phyloP scores from a whole-genome alignment of 2,113 vertebrate species.

The Trichechus manatus region DNA sequence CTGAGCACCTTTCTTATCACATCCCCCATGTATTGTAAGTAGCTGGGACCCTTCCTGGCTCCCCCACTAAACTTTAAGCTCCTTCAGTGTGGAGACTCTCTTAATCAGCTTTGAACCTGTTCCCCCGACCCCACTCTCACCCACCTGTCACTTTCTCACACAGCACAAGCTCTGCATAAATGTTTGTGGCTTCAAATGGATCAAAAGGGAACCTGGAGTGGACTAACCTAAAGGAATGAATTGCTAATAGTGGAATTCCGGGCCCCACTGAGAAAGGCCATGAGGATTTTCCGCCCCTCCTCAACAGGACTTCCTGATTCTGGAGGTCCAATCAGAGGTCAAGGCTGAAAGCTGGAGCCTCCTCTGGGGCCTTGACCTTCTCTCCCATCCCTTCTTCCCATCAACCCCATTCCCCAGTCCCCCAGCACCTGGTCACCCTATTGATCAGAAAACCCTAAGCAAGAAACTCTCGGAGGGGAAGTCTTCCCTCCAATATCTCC shows the following conservation, averaged over 20 bases:
- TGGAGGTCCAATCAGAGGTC: not conserved
- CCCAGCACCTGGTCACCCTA: not conserved
- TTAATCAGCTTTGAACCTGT: not conserved
- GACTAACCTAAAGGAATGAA: rapidly evolving
- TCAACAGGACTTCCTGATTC: not conserved
- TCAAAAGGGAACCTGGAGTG: not conserved
- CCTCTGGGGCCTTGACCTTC: not conserved
- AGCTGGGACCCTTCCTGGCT: not conserved
- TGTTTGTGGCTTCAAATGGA: not conserved
- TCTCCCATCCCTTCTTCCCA: not conserved
- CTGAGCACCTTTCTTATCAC: not conserved
- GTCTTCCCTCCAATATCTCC: rapidly evolving
- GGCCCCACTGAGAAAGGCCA: not conserved
- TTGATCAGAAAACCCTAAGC: not conserved
- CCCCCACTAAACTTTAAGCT: not conserved
- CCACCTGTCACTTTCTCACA: not conserved
- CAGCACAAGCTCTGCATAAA: not conserved
- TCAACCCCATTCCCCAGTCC: no score
- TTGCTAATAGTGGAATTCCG: not conserved
- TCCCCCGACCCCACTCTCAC: rapidly evolving
- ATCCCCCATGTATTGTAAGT: rapidly evolving
- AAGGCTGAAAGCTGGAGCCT: not conserved
- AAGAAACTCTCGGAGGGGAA: not conserved
- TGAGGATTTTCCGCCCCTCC: not conserved
- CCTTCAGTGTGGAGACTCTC: not conserved